phyloP scores from a whole-genome alignment of 2,113 vertebrate species.

The Chionodraco myersi region DNA sequence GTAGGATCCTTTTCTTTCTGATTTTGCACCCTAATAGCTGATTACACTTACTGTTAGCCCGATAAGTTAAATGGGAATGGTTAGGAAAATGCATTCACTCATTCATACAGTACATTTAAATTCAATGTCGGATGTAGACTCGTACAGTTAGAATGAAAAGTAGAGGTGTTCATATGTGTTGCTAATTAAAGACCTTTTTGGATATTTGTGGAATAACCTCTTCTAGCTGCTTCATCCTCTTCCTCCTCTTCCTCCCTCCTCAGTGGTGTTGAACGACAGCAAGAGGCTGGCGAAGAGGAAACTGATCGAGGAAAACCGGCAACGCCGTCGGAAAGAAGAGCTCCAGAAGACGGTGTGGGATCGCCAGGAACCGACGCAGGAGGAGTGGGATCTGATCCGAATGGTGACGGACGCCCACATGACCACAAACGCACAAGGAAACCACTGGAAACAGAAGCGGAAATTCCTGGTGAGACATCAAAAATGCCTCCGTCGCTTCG shows the following conservation, averaged over 20 bases:
- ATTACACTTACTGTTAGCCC: too few species aligned
- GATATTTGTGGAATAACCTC: too few species aligned
- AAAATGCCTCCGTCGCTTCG: slow-evolving; percentile 22
- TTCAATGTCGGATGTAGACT: too few species aligned
- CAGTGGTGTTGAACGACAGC: slow-evolving; percentile 98
- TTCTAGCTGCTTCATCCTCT: neutral
- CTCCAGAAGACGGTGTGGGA: slow-evolving; percentile 92
- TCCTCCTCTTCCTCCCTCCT: neutral
- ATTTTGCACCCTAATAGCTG: too few species aligned
- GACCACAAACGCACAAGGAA: slow-evolving; percentile 97
- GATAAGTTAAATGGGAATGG: too few species aligned
- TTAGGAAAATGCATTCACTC: too few species aligned
- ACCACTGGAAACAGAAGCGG: slow-evolving; percentile 98
- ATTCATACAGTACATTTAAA: too few species aligned
- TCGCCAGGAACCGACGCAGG: slow-evolving; percentile 92
- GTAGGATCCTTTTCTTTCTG: too few species aligned
- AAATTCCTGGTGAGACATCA: slow-evolving; percentile 94
- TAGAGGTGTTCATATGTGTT: too few species aligned
- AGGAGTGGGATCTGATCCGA: slow-evolving; percentile 97
- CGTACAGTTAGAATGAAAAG: too few species aligned
- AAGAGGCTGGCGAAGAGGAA: slow-evolving; percentile 96
- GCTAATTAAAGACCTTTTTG: too few species aligned
- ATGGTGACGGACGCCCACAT: slow-evolving; percentile 96
- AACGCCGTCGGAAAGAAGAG: slow-evolving; percentile 92
- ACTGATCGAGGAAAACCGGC: slow-evolving; percentile 96